Conservation (phyloP, 92 coral and sea anemone genomes). For the Zoanthus gigantus region DNA sequence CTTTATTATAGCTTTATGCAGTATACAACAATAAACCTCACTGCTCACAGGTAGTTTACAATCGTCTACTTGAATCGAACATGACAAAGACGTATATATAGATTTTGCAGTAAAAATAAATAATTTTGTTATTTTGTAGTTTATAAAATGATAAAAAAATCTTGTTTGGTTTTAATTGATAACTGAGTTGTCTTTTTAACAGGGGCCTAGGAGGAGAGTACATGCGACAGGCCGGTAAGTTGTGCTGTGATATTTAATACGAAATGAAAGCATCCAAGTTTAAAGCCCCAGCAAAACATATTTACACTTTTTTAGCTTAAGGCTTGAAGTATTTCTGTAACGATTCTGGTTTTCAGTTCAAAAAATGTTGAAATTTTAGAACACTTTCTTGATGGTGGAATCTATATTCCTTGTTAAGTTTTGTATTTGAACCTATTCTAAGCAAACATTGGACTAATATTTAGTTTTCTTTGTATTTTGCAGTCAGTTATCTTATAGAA, state of each 20-base stretch:
- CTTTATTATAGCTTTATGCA: too few relatives aligned
- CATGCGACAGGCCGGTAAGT: constrained; percentile 93
- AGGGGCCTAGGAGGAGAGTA: constrained; percentile 97
- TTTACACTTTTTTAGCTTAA: too few relatives aligned
- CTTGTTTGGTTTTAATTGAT: neutral
- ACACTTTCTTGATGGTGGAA: too few relatives aligned
- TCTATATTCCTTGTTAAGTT: neutral
- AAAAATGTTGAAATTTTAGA: too few relatives aligned
- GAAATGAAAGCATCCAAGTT: too few relatives aligned
- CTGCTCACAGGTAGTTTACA: too few relatives aligned
- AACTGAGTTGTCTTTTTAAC: neutral
- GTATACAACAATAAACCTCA: too few relatives aligned
- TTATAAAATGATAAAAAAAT: neutral
- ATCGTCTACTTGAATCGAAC: too few relatives aligned
- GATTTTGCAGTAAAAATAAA: neutral
- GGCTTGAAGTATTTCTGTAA: too few relatives aligned
- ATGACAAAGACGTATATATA: too few relatives aligned
- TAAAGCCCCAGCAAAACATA: too few relatives aligned
- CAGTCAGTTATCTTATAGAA: constrained; percentile 87
- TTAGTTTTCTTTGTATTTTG: constrained; percentile 31
- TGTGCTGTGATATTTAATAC: neutral
- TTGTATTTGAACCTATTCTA: neutral
- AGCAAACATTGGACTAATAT: neutral
- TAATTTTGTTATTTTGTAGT: neutral
- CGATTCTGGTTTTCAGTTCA: too few relatives aligned